Evolutionary conservation across 23 tunicate species (phyloP).

Genomic region (Botrylloides violaceus): DNA sequence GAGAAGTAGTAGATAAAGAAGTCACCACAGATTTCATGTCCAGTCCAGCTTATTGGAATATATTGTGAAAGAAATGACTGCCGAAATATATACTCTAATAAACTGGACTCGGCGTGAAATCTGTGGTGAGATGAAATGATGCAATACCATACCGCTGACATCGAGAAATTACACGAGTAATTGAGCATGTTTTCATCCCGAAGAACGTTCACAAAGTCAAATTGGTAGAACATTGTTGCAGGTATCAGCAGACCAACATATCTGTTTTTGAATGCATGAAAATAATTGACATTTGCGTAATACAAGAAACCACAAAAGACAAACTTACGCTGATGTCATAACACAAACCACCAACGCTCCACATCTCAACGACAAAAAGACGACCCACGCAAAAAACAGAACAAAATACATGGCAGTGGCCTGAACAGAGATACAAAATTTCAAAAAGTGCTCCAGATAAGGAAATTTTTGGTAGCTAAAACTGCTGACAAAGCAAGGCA

Average conservation of each 20-base stretch:
- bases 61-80: too few species aligned
- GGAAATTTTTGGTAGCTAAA: background rate
- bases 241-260: slow-evolving; percentile 33
- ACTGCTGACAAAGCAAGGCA: too few species aligned
- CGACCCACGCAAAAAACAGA: slow-evolving; percentile 42
- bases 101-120: background rate
- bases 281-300: background rate
- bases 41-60: too few species aligned
- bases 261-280: too few species aligned
- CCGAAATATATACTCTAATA: too few species aligned
- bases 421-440: slow-evolving; percentile 18
- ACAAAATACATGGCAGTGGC: slow-evolving; percentile 54
- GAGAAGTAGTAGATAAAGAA: too few species aligned
- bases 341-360: background rate
- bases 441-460: background rate
- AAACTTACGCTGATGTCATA: slow-evolving; percentile 21
- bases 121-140: background rate
- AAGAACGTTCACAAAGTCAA: slow-evolving; percentile 34
- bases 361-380: slow-evolving; percentile 31
- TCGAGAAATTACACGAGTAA: slow-evolving; percentile 38
- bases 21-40: too few species aligned
- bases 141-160: slow-evolving; percentile 7
- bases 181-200: slow-evolving; percentile 6
- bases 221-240: slow-evolving; percentile 63
- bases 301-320: background rate